Base-by-base conservation (phyloP, 2,888 invertebrate genomes). In the Ceramica pisi region DNA sequence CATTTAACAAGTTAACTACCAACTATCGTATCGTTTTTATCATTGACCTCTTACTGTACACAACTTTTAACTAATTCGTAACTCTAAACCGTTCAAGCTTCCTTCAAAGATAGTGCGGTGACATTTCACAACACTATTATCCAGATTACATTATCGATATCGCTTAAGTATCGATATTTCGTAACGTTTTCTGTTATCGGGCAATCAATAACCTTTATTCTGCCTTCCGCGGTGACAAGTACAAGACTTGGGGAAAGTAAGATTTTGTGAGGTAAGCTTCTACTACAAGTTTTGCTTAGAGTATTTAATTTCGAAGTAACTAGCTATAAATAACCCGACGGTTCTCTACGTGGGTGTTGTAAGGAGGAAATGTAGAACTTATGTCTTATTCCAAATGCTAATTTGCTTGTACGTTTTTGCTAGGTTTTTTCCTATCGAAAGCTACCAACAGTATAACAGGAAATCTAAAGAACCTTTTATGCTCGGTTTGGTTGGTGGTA, bases 131-230 rank as follows among this genome's bases (percentile, higher is more conserved):
- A 87, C 80, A 81, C 70, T 75, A 80, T 79, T 80, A 84, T 84
- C 82, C 70, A 82, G 81, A 87, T 86, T 74, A 81, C 79, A 82
- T 76, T 80, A 82, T 86, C 80, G 82, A 83, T 84, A 87, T 77
- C 71, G 64, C 71, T 80, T 83, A 77, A 83, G 84, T 83, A 83
- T 87, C 82, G 82, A 86, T 86, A 84, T 87, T 86, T 84, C 83
- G 79, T 83, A 87, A 82, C 78, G 63, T 80, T 75, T 60, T 67
- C 75, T 73, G 80, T 80, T 87, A 85, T 84, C 85, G 71, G 74
- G 59, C 81, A 65, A 83, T 81, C 88, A 84, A 87, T 87, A 85
- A 88, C 84, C 86, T 85, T 86, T 82, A 78, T 77, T 78, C 63
- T 73, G 71, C 72, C 84, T 87, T 85, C 86, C 85, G 80, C 70